Percentiles rank a stretch among this genome's conserved stretches.
Conservation (phyloP, 2,888 invertebrate species). For the Drosophila pegasa region DNA sequence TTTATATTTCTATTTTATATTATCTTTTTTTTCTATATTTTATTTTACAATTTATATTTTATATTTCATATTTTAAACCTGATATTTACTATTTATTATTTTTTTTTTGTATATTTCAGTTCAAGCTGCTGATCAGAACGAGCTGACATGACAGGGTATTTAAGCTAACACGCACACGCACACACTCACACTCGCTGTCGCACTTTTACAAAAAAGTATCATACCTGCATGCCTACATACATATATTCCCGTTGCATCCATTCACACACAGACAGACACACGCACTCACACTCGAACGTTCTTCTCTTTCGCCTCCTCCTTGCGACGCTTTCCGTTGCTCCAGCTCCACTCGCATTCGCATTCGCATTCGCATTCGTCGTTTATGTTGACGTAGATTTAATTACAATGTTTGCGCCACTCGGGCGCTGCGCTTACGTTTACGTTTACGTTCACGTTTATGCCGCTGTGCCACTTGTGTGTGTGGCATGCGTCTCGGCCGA, state of each 20-base stretch:
- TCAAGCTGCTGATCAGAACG: neutral
- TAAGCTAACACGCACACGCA: neutral
- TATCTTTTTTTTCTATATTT: too few relatives aligned
- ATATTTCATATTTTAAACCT: neutral
- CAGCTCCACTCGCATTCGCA: slow-evolving; percentile 5
- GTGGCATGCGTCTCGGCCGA: slow-evolving; percentile 39
- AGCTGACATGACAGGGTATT: slow-evolving; percentile 6
- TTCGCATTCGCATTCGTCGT: slow-evolving; percentile 34
- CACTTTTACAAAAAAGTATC: slow-evolving; percentile 13
- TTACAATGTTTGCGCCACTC: slow-evolving; percentile 72
- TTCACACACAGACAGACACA: neutral
- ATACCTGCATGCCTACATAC: neutral
- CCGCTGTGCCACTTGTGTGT: slow-evolving; percentile 59
- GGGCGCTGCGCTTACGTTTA: slow-evolving; percentile 44
- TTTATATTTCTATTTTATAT: too few relatives aligned
- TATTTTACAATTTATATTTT: too few relatives aligned
- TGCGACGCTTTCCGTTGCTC: slow-evolving; percentile 23
- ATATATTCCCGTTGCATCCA: neutral
- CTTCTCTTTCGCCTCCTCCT: neutral
- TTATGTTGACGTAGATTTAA: slow-evolving; percentile 78
- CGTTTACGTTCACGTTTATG: slow-evolving; percentile 54
- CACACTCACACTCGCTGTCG: too few relatives aligned
- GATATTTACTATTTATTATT: neutral
- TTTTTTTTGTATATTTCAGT: neutral
- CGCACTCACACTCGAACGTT: neutral